Percentiles rank a stretch among this genome's conserved stretches.
Conservation (phyloP, 2,113 vertebrate species). For the Bubo blakistoni region DNA sequence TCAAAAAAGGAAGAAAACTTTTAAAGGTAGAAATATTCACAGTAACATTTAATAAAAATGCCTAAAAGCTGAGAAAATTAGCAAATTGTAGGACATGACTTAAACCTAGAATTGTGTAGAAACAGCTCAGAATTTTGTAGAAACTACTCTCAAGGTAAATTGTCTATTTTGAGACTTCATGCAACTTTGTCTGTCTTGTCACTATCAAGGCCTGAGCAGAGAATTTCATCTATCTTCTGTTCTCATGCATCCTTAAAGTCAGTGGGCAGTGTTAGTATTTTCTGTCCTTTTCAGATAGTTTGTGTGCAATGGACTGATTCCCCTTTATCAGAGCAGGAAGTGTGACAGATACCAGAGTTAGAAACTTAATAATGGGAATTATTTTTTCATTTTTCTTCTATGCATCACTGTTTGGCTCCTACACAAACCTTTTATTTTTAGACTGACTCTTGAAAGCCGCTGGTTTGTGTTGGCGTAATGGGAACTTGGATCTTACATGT, state of each 20-base stretch:
- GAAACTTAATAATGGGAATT: background rate
- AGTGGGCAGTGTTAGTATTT: rapidly evolving
- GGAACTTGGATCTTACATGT: background rate
- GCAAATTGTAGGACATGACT: background rate
- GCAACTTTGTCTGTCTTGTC: background rate
- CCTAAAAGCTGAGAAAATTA: background rate
- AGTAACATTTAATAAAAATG: background rate
- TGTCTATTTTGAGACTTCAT: background rate
- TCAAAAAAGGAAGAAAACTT: background rate
- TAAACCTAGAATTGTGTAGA: background rate
- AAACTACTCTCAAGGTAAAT: background rate
- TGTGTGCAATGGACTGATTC: background rate
- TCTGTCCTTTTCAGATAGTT: background rate
- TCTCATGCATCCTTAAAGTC: background rate
- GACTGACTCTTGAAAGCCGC: background rate
- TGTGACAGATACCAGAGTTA: background rate
- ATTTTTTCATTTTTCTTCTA: background rate
- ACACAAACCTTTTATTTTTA: background rate
- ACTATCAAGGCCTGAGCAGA: background rate
- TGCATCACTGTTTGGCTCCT: background rate
- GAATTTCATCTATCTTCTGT: background rate
- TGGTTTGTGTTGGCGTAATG: background rate
- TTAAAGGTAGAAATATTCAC: background rate
- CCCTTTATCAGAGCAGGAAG: background rate
- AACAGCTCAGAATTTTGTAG: background rate